Base-by-base conservation (phyloP, 2,797 vertebrate species). In the Prunella strophiata region DNA sequence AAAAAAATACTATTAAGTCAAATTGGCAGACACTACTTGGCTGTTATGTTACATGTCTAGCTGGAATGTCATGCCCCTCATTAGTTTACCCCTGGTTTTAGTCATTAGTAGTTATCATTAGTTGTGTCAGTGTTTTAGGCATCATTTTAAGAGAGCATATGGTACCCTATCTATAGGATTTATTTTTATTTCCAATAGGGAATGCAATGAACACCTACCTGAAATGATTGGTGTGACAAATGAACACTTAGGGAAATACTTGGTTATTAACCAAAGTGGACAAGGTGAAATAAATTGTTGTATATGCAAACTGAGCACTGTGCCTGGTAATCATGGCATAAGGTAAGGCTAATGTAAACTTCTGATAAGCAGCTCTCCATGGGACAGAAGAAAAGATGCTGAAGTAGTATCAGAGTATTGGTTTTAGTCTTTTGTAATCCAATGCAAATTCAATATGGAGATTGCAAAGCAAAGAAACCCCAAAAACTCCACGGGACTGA, bases 51-150 rank as follows among this genome's bases (percentile, higher is more conserved):
- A n/a, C 80, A 90, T 84, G 52, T 93, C 76, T 92, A 83, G 59
- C 72, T 93, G 84, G 51, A 88, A 82, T 82, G 72, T 67, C 94
- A 91, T 32, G 58, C 68, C 66, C 84, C 55, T 95, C 45, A 32
- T 66, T 94, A 91, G 47, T 62, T 92, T 86, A 73, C 52, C 48
- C 87, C 91, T 75, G 83, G 83, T 51, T 93, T 96, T 94, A 94
- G 85, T 90, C 32, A 30, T 45, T 91, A 94, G 72, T 91, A 94
- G 82, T 36, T 86, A 78, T 29, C 59, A 61, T 57, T 93, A 95
- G 91, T 93, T 91, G 71, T 70, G 36, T 89, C 92, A 91, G 34
- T 62, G 59, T 50, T 86, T 94, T 94, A 95, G 59, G 71, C 65
- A 76, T 78, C 29, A 71, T 72, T 89, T 94, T 93, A 95, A 75